These are phyloP conservation scores for Bagarius yarrelli DNA, from an alignment of 2,113 vertebrate species.

Conservation along the genomic window DNA sequence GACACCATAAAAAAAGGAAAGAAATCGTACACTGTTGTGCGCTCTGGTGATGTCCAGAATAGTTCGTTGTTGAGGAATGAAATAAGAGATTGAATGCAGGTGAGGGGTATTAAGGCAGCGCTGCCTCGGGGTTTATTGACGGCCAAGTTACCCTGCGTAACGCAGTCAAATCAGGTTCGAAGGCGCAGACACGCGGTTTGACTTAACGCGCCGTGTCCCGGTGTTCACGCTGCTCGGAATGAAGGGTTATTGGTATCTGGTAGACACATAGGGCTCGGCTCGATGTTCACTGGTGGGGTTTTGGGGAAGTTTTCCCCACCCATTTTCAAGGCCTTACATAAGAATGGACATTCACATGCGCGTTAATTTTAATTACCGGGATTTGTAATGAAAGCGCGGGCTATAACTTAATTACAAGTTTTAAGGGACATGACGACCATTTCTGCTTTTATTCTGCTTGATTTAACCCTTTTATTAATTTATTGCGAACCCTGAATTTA, in stretches of 20 bases:
- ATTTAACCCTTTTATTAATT: neutral
- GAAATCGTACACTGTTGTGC: neutral
- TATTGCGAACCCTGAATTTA: too few relatives aligned
- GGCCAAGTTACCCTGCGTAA: neutral
- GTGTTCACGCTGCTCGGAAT: neutral
- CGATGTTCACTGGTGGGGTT: neutral
- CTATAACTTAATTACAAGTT: neutral
- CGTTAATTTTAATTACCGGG: neutral
- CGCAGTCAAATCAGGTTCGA: neutral
- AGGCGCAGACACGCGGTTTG: too few relatives aligned
- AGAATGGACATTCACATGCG: neutral
- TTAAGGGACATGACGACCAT: neutral
- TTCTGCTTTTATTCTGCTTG: neutral
- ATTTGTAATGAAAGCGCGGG: neutral
- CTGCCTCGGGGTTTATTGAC: neutral
- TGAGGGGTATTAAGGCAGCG: neutral
- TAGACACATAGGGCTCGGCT: too few relatives aligned
- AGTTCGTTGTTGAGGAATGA: neutral
- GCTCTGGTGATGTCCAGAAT: neutral
- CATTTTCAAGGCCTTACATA: neutral
- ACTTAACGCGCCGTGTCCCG: neutral
- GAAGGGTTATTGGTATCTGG: neutral
- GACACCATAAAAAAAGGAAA: neutral
- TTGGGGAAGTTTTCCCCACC: neutral
- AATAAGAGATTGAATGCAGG: neutral